Evolutionary conservation across 2,113 vertebrate species (phyloP), one percentile per base, ranked within the genome.

Genomic region (Protobothrops mucrosquamatus): DNA sequence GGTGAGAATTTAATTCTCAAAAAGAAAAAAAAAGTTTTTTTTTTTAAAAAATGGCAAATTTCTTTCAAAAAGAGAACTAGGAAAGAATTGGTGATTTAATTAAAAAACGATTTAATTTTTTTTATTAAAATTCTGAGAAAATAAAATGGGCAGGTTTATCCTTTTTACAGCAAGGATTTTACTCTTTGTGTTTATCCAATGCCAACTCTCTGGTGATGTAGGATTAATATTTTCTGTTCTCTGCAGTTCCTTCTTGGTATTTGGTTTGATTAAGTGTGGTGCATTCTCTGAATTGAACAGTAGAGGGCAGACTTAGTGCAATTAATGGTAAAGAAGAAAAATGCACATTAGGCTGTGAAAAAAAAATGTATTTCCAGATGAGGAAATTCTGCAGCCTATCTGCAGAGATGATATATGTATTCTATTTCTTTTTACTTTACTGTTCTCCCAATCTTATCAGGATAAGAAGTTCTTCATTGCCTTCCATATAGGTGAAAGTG

Each of bases 271-370:
- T 81, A 81, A 81, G 74, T 81, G 74, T 43, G 94, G 4, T 96
- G 93, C 95, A 93, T 88, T 55, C 24, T 90, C 46, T 89, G 86
- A 2, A 24, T 87, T 46, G 57, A 92, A 93, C 98, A 96, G 95
- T 87, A 97, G 98, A 97, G 97, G 97, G 97, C 96, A 97, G 93
- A 90, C 89, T 94, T 94, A 94, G 97, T 96, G 95, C 93, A 92
- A 22, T n/a, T 89, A 94, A 94, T 54, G 89, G 89, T 51, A 93
- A 20, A 54, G 20, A 11, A 43, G 14, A 57, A 90, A 85, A 86
- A 90, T 6, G 43, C 39, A 24, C 43, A 34, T 55, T 39, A 81
- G 74, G 18, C 34, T 34, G 6, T 81, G 34, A 18, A 20, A 20
- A n/a, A n/a, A 18, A 39, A 81, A 39, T 39, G 29, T 18, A 34